Evolutionary conservation across 2,113 vertebrate genomes (phyloP), one percentile per base, ranked within the genome.

Genomic region (Myotis davidii): DNA sequence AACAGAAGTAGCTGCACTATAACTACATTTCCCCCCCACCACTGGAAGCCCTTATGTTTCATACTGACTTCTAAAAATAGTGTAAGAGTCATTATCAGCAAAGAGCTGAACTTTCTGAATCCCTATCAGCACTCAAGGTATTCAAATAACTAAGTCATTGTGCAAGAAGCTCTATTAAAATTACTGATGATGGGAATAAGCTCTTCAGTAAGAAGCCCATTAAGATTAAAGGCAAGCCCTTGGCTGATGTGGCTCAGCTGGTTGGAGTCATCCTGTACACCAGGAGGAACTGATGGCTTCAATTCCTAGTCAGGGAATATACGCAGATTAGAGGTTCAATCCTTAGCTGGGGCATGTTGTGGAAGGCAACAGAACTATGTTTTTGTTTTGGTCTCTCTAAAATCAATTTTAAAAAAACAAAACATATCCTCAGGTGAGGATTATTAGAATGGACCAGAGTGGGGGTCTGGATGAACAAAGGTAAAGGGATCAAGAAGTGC

Each of bases 21-120:
- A 72, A 94, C 16, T 73, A 37, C 2, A 34, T 78, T 86, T 59
- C 61, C 82, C 94, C n/a, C n/a, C n/a, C n/a, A n/a, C n/a, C 18
- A 84, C 17, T 76, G 70, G 34, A 76, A 45, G 17, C 34, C 39
- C 93, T 69, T 29, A 2, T 59, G 74, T 52, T 25, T 48, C 85
- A 45, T 32, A 65, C 23, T 69, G 29, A 87, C 23, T 42, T 93
- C 79, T 78, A 89, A 95, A 76, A 50, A 64, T 29, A 64, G 4
- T 64, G 29, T 64, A 65, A 65, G 14, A 65, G 13, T 65, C 32
- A 65, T 65, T 65, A 29, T 64, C 25, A 64, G 11, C 48, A 91
- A 95, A 83, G 16, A 76, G 69, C 11, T 69, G 73, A 96, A 85
- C 45, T 90, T 74, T 84, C 59, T 77, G 88, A 87, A 90, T 74